Percentiles rank a stretch among this genome's conserved stretches.
Conservation (phyloP, 2,113 vertebrate species). For the Crocuta crocuta region DNA sequence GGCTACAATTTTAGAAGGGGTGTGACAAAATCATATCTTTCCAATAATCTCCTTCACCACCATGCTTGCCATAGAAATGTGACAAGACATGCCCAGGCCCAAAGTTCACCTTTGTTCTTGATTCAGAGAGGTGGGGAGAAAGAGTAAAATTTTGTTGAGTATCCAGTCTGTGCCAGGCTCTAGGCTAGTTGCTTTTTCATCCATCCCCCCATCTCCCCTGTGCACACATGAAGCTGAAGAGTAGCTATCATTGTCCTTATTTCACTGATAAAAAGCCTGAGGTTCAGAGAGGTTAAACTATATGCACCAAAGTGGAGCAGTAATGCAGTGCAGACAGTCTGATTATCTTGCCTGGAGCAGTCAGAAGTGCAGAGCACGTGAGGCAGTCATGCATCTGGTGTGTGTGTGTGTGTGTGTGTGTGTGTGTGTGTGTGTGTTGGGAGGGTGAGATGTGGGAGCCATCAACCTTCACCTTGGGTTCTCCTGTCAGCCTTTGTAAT, state of each 20-base stretch:
- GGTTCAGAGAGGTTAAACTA: neutral
- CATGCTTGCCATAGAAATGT: neutral
- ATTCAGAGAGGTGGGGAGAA: neutral
- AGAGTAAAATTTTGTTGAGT: neutral
- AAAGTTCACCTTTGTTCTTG: neutral
- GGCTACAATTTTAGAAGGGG: neutral
- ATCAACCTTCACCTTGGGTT: neutral
- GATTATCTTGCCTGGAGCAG: neutral
- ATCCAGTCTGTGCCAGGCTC: neutral
- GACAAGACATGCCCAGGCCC: too few relatives aligned
- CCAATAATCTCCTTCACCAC: neutral
- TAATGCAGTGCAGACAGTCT: accelerated
- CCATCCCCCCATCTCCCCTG: accelerated
- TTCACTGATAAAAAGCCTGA: neutral
- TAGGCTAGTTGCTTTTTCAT: neutral
- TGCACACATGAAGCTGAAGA: neutral
- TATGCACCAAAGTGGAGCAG: neutral
- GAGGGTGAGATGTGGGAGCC: neutral
- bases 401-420: too few relatives aligned
- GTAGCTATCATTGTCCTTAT: neutral
- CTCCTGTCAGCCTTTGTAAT: neutral
- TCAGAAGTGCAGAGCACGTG: neutral
- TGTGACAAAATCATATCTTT: neutral
- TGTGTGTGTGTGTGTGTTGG: too few relatives aligned
- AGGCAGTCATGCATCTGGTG: neutral